These are phyloP conservation scores for Tenthredo notha DNA, from an alignment of 2,888 invertebrate genomes.

Conservation along the genomic window DNA sequence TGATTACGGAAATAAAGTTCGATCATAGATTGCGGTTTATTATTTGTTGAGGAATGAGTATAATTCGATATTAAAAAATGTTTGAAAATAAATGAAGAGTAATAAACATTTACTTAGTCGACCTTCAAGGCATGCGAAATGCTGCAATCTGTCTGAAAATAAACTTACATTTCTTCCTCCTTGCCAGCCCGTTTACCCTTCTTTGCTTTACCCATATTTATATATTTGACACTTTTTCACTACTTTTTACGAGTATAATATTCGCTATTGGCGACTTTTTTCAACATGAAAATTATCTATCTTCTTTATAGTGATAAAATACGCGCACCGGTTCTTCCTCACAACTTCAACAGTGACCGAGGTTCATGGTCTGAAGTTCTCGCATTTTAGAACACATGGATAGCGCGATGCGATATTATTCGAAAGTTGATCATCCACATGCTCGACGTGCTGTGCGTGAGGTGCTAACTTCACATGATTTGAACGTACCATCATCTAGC, in stretches of 20 bases:
- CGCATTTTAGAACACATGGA: constrained; percentile 28
- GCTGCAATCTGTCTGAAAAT: constrained; percentile 76
- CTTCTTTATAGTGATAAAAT: constrained; percentile 11
- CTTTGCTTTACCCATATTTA: constrained; percentile 88
- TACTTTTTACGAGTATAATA: constrained; percentile 60
- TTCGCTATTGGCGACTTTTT: constrained; percentile 57
- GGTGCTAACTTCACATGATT: background rate
- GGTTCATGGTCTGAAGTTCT: background rate
- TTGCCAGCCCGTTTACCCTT: constrained; percentile 89
- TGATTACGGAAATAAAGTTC: background rate
- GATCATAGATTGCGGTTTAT: background rate
- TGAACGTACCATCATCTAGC: background rate
- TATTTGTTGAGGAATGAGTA: background rate
- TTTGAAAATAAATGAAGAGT: constrained; percentile 6
- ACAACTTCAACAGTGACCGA: constrained; percentile 32
- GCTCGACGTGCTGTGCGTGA: background rate
- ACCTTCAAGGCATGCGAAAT: constrained; percentile 54
- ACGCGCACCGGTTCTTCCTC: constrained; percentile 50
- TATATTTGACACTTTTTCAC: constrained; percentile 52
- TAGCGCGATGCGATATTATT: background rate
- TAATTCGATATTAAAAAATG: background rate
- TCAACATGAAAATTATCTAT: constrained; percentile 61
- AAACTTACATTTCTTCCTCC: constrained; percentile 87
- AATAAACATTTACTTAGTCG: constrained; percentile 25
- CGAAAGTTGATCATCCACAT: background rate